Evolutionary conservation across 2,888 invertebrate species (phyloP), one percentile per base, ranked within the genome.

Genomic region (Perizoma affinitatum): DNA sequence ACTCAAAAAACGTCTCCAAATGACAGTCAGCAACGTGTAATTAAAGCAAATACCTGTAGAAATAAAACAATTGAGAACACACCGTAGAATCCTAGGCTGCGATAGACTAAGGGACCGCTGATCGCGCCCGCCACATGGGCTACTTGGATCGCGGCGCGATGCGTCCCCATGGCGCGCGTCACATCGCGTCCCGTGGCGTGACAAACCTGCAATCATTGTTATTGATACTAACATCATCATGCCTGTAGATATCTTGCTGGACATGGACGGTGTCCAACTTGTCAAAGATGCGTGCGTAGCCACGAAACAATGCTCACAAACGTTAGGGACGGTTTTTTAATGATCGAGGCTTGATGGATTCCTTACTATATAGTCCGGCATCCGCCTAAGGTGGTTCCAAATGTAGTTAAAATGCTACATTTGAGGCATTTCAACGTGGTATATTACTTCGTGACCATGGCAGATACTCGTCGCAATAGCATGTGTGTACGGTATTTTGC

Each of bases 31-130:
- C 62, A 69, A 63, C 54, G 56, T 78, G 69, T 79, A 76, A 76
- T 70, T 60, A 79, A 78, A 71, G 65, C 70, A 66, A 69, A 80
- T 90, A 92, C 92, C 91, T 92, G 91, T 62, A 92, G 82, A 71
- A 84, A 80, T 81, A 91, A 88, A 75, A 87, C 87, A 83, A 95
- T 93, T 45, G 94, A 93, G 82, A 95, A 96, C 73, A 96, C 95
- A 74, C 96, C 95, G 86, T 95, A 95, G 87, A 95, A 96, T 63
- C 95, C 95, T 43, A 95, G 92, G 74, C 93, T 87, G 53, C 94
- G 93, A 75, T 95, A 95, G 10, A 96, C 87, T n/a, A 96, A 91
- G 0, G 97, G 97, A 10, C 96, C 96, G n/a, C 95, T 79, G 1
- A 96, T 94, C 53, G 96, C 94, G 0, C 97, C 97, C 11, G 88